phyloP scores from a whole-genome alignment of 2,113 vertebrate genomes.

The Lophotis ruficrista region DNA sequence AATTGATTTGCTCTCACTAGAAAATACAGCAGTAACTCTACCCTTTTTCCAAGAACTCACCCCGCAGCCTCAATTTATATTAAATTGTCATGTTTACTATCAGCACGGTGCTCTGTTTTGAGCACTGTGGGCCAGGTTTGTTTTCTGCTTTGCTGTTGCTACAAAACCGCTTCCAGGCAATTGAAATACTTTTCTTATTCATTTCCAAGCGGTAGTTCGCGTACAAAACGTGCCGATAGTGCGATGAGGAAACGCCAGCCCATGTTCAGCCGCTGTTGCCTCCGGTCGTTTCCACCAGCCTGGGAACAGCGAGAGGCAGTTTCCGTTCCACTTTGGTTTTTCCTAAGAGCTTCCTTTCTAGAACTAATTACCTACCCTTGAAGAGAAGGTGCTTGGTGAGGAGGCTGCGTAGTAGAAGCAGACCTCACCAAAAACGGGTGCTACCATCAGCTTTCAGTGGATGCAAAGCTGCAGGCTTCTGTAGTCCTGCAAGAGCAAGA shows the following conservation, averaged over 20 bases:
- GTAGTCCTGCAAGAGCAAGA: not conserved
- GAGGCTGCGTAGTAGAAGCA: no score
- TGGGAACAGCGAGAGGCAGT: not conserved
- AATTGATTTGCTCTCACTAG: not conserved
- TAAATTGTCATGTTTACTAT: not conserved
- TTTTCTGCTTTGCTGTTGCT: not conserved
- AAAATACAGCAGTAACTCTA: not conserved
- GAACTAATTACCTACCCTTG: not conserved
- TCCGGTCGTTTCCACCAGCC: fast-evolving
- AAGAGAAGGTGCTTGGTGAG: not conserved
- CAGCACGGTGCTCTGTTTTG: not conserved
- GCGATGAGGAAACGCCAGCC: not conserved
- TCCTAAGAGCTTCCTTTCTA: not conserved
- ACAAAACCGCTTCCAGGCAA: not conserved
- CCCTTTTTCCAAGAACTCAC: not conserved
- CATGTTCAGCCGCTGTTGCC: not conserved
- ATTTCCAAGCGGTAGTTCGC: not conserved
- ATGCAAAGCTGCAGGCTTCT: not conserved
- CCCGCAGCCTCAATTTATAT: not conserved
- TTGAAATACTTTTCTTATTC: not conserved
- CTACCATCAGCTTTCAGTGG: no score
- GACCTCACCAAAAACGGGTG: fast-evolving
- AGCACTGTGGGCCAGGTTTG: not conserved
- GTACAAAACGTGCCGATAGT: not conserved
- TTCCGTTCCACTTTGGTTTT: not conserved